Evolutionary conservation across 2,888 invertebrate genomes (phyloP), one percentile per base, ranked within the genome.

Genomic region (Galeopsomyia nigrocyanea): DNA sequence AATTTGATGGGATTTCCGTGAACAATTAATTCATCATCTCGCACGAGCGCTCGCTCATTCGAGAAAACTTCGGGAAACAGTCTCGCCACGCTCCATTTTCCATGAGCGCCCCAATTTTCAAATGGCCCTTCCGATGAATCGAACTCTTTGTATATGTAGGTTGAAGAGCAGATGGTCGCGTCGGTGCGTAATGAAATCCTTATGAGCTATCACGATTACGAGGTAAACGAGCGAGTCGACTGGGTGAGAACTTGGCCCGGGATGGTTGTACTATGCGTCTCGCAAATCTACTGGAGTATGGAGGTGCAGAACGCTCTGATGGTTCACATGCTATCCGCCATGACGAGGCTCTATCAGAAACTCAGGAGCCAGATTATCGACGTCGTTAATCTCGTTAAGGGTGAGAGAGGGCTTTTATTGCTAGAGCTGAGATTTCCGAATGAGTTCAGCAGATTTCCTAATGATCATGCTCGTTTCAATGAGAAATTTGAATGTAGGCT

Each of bases 221-320:
- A 89, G 39, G 87, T 86, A 55, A 86, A 89, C 61, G 82, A 86
- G 13, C 88, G 94, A 67, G 89, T 89, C 5, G 88, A 90, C 65
- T 95, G 95, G 95, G 91, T 94, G 50, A 87, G 89, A 74, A 88
- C 89, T 64, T 94, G 94, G 94, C 94, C 94, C 71, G 94, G 94
- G 1, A 95, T 95, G 90, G 92, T 95, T 16, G 92, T 95, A 0
- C 87, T 95, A 60, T 93, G 93, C 78, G 90, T 92, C 68, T 91
- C 94, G 1, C 94, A 94, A 88, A 92, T 95, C 77, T 94, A 92
- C 83, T 96, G 96, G 96, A 95, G 94, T 2, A 86, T 89, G 2
- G 92, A 94, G 81, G 93, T 95, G 2, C 93, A 94, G 78, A 90
- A 91, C 79, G 89, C 90, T 63, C 87, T 96, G 50, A 87, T 88